Percentiles rank a stretch among this genome's conserved stretches.
Evolutionary conservation across 92 coral and sea anemone genomes (phyloP).

Genomic region (Phenganax marumi): DNA sequence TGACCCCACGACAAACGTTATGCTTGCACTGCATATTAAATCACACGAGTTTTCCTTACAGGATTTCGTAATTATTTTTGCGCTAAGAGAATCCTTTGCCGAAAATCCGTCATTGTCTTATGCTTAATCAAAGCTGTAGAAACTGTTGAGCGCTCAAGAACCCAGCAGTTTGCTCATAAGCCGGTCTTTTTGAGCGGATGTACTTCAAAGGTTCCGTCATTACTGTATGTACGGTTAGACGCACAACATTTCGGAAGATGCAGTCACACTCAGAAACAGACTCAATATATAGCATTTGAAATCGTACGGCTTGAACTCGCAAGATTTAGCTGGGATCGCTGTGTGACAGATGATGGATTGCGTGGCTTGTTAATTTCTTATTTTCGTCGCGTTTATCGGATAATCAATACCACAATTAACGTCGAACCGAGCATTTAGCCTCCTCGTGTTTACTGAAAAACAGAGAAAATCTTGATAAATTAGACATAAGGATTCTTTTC

Average conservation of each 20-base stretch:
- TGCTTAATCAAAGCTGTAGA: constrained; percentile 35
- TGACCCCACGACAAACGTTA: constrained; percentile 34
- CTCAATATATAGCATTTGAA: neutral
- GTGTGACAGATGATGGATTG: constrained; percentile 47
- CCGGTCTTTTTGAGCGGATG: constrained; percentile 47
- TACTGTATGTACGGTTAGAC: constrained; percentile 42
- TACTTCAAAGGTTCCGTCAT: constrained; percentile 48
- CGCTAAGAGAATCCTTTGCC: constrained; percentile 36
- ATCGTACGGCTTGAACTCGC: constrained; percentile 5
- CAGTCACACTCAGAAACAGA: neutral
- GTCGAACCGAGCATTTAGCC: constrained; percentile 50
- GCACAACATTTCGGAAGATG: constrained; percentile 25
- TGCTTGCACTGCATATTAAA: neutral
- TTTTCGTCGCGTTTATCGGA: constrained; percentile 50
- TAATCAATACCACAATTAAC: constrained; percentile 52
- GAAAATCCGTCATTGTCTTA: constrained; percentile 36
- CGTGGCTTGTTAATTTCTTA: constrained; percentile 51
- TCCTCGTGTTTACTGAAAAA: constrained; percentile 47
- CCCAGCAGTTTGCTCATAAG: constrained; percentile 53
- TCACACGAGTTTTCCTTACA: constrained; percentile 1
- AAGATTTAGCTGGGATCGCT: constrained; percentile 31
- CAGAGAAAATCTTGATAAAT: constrained; percentile 50
- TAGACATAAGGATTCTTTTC: constrained; percentile 49
- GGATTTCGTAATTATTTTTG: constrained; percentile 27
- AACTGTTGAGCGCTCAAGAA: constrained; percentile 46